Evolutionary conservation across 2,113 vertebrate genomes (phyloP).

Genomic region (Drymodes brunneopygia): DNA sequence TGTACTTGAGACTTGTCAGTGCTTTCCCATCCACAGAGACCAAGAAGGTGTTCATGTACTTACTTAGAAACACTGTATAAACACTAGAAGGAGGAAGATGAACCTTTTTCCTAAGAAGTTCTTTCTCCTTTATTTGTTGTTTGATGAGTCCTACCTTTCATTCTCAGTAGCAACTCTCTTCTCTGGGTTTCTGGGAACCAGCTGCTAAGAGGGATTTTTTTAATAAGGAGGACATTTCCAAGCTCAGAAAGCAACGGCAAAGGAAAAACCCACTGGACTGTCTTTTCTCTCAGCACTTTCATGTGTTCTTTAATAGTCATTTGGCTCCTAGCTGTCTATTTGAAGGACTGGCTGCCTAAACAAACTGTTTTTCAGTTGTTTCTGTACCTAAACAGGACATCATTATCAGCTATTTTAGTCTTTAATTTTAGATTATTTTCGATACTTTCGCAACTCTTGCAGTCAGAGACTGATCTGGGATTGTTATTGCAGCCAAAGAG

Average conservation of each 20-base stretch:
- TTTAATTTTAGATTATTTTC: background rate
- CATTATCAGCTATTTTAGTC: background rate
- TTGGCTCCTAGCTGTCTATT: background rate
- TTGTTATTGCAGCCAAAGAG: background rate
- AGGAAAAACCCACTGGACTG: background rate
- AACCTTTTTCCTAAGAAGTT: background rate
- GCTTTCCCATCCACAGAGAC: background rate
- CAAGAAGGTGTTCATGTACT: background rate
- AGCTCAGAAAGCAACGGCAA: background rate
- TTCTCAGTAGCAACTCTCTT: background rate
- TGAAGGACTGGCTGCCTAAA: background rate
- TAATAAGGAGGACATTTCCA: background rate
- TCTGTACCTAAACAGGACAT: background rate
- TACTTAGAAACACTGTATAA: background rate
- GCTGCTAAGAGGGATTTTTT: background rate
- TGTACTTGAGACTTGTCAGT: background rate
- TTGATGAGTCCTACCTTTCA: background rate
- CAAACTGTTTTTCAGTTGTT: background rate
- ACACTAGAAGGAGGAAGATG: background rate
- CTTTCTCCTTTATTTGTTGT: background rate
- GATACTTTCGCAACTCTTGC: background rate
- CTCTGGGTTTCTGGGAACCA: background rate
- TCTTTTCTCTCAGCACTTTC: background rate
- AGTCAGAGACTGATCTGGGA: background rate
- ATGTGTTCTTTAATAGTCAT: background rate